Evolutionary conservation across 2,113 vertebrate genomes (phyloP).

Genomic region (Sapayoa aenigma): DNA sequence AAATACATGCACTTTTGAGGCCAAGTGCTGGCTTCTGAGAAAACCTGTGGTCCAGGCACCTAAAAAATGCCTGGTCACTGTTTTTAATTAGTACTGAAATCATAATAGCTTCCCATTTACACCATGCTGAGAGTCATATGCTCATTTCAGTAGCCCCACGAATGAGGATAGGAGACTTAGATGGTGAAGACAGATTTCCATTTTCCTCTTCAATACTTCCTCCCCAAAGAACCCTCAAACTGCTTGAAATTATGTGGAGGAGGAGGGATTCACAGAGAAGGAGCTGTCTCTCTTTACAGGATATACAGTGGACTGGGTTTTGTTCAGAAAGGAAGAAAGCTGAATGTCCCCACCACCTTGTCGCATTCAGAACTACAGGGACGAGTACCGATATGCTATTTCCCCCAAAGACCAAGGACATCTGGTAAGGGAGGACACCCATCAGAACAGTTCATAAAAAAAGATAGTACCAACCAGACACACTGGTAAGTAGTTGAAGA

Average conservation of each 20-base stretch:
- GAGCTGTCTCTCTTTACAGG: neutral
- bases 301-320: neutral
- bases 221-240: neutral
- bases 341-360: neutral
- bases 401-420: neutral
- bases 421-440: neutral
- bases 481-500: neutral
- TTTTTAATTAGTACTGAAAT: neutral
- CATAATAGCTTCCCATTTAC: slow-evolving; percentile 1
- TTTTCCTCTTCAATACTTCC: neutral
- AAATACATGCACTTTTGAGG: neutral
- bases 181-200: neutral
- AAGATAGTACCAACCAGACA: neutral
- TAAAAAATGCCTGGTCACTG: slow-evolving; percentile 1
- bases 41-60: neutral
- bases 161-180: neutral
- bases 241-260: neutral
- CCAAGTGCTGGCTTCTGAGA: slow-evolving; percentile 5
- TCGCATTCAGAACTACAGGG: neutral
- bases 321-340: neutral
- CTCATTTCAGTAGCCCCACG: neutral
- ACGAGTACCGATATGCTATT: neutral
- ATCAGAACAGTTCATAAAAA: neutral
- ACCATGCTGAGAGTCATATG: neutral
- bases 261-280: neutral